Base-by-base conservation (phyloP, 2,888 invertebrate genomes). In the Cosmopolites sordidus region DNA sequence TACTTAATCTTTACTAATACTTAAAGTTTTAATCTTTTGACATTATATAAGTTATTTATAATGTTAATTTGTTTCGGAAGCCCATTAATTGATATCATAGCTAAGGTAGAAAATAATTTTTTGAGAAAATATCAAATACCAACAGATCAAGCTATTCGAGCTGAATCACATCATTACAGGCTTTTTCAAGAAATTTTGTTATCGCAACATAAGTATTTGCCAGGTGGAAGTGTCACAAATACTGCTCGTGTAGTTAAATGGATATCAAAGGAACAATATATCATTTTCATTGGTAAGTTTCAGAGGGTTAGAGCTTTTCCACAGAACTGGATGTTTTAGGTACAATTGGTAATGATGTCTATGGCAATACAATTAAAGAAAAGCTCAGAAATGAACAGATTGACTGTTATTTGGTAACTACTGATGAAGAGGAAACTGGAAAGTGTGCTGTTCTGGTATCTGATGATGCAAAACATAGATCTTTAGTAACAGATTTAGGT, bases 1-100 rank as follows among this genome's bases (percentile, higher is more conserved):
- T 11, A 38, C 14, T 38, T 38, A 38, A 9, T 38, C n/a, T 38
- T 9, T 14, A 12, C 4, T 9, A 38, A n/a, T n/a, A n/a, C n/a
- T n/a, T n/a, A n/a, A n/a, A n/a, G n/a, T n/a, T n/a, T n/a, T n/a
- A n/a, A n/a, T n/a, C n/a, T n/a, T n/a, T n/a, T n/a, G n/a, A n/a
- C n/a, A n/a, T n/a, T n/a, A n/a, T n/a, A n/a, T n/a, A n/a, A n/a
- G n/a, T n/a, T n/a, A n/a, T n/a, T n/a, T n/a, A 16, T 48, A 33
- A 53, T 53, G 53, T 43, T 48, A n/a, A 8, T 53, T 12, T 53
- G 53, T 42, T 37, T 53, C 29, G 53, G 53, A 48, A 53, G 48
- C 11, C 53, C 53, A 1, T 33, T 53, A 18, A 39, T 53, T 16
- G 53, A 53, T 30, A 39, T 53, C 14, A 48, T 43, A 16, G 53